phyloP scores from a whole-genome alignment of 92 coral and sea anemone species.

The Diadumene lineata region DNA sequence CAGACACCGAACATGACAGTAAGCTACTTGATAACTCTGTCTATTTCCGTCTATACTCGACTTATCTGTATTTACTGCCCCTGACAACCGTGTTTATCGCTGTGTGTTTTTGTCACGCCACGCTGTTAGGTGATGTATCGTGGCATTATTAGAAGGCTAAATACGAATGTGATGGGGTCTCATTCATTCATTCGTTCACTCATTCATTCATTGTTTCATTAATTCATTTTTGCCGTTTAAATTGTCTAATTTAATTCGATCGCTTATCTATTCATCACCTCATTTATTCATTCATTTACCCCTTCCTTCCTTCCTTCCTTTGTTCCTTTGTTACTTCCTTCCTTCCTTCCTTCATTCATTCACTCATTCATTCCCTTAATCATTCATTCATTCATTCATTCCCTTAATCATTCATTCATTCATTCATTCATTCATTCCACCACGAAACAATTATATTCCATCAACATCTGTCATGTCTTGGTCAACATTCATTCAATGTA shows the following conservation, averaged over 20 bases:
- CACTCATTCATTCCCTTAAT: not conserved
- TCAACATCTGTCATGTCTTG: not conserved
- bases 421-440: not conserved
- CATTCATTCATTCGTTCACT: not conserved
- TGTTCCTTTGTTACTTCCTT: not conserved
- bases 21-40: not conserved
- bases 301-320: not conserved
- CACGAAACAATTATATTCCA: too few relatives aligned
- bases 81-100: too few relatives aligned
- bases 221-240: too few relatives aligned
- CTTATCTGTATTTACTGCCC: too few relatives aligned
- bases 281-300: not conserved
- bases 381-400: not conserved
- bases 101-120: too few relatives aligned
- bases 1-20: constrained; percentile 22
- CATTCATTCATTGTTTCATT: too few relatives aligned
- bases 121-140: too few relatives aligned
- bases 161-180: not conserved
- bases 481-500: too few relatives aligned
- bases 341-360: not conserved
- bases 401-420: not conserved
- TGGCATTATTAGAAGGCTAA: too few relatives aligned
- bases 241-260: too few relatives aligned
- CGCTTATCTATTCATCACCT: too few relatives aligned
- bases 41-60: not conserved